Evolutionary conservation across 2,888 invertebrate species (phyloP).

Genomic region (Microctonus hyperodae): DNA sequence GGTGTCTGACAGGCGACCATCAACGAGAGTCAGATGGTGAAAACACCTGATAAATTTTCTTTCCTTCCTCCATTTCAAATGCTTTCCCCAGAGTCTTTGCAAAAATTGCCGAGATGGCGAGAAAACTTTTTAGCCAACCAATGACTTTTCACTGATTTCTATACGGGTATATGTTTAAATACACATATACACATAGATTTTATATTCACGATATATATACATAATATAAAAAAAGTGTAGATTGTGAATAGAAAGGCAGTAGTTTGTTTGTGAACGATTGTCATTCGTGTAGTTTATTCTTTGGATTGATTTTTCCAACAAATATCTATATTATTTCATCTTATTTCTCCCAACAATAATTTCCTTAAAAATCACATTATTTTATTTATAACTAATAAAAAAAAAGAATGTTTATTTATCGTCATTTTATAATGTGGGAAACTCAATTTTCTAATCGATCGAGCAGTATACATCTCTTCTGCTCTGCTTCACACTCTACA

Average conservation of each 20-base stretch:
- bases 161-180: neutral
- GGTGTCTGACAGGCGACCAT: slow-evolving; percentile 21
- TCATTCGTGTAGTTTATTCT: too few relatives aligned
- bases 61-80: slow-evolving; percentile 4
- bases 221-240: too few relatives aligned
- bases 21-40: slow-evolving; percentile 30
- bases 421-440: neutral
- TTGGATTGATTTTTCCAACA: too few relatives aligned
- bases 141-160: slow-evolving; percentile 14
- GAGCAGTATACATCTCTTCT: neutral
- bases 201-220: too few relatives aligned
- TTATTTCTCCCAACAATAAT: too few relatives aligned
- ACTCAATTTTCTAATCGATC: neutral
- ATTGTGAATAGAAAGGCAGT: neutral
- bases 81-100: neutral
- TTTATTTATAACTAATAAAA: neutral
- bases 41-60: slow-evolving; percentile 32
- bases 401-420: neutral
- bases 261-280: neutral
- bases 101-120: slow-evolving; percentile 21
- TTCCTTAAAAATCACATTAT: neutral
- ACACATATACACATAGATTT: neutral
- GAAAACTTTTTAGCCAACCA: slow-evolving; percentile 17
- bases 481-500: neutral
- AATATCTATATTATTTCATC: neutral